A percentile compares a stretch with the other conserved stretches of the same genome.
Conservation (phyloP, 2,113 vertebrate species). For the Oreotragus oreotragus region DNA sequence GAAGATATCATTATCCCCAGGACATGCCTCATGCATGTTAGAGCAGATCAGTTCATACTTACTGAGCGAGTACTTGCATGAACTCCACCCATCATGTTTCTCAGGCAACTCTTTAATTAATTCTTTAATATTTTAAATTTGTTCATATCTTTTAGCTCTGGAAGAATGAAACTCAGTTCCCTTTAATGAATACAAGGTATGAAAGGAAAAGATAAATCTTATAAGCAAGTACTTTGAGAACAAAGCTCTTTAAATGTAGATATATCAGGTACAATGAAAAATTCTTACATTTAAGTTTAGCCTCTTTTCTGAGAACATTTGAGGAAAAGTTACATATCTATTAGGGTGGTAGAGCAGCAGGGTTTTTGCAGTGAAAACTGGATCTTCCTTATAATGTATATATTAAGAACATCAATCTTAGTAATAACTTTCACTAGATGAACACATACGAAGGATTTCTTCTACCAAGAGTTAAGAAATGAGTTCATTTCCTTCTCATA, state of each 20-base stretch:
- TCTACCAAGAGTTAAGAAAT: neutral
- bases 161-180: neutral
- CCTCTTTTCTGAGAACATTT: neutral
- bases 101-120: neutral
- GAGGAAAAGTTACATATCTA: neutral
- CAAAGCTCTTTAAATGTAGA: neutral
- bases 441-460: neutral
- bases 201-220: conserved; percentile 15
- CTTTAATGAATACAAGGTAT: neutral
- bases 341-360: neutral
- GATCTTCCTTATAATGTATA: neutral
- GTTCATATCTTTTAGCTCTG: neutral
- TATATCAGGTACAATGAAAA: neutral
- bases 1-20: neutral
- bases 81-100: neutral
- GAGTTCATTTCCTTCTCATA: neutral
- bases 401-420: neutral
- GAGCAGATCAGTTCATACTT: neutral
- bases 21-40: neutral
- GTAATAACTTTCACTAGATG: neutral
- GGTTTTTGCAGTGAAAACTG: neutral
- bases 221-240: neutral
- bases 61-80: neutral
- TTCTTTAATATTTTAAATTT: conserved; percentile 39
- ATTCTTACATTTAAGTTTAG: neutral